Evolutionary conservation across 2,113 vertebrate species (phyloP), one percentile per base, ranked within the genome.

Genomic region (Pycnonotus jocosus): DNA sequence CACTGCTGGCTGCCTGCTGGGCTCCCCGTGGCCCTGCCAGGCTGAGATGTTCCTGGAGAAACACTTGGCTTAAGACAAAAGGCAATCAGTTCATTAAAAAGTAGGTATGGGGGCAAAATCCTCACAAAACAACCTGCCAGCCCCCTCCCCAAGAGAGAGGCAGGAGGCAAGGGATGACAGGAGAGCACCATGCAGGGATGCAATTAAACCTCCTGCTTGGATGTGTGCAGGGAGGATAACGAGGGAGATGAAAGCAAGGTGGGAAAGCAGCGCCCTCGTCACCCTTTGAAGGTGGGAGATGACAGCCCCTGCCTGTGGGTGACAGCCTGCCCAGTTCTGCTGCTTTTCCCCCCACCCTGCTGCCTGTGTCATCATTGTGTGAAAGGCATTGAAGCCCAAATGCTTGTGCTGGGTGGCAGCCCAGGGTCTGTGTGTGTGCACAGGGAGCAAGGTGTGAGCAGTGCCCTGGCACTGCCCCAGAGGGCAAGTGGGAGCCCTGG

Each of bases 141-240:
- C 1, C 12, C 33, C 22, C 9, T 77, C 17, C 54, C 33, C 57
- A n/a, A 0, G 5, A 37, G 66, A 69, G 44, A 19, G 47, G 31
- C 74, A 54, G 69, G 51, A 77, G 58, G 53, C 50, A 50, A 62
- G 35, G 38, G 38, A 10, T 77, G 88, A 53, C 4, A 12, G 81
- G 70, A 74, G 69, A 86, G 71, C 30, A 15, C 83, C 38, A 2
- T 9, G 58, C 27, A 21, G 86, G 60, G 89, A 70, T 56, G 47
- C 82, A 62, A 68, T 93, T 81, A 94, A 88, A 71, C 24, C 95
- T 73, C 44, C 21, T 30, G 54, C 90, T 86, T 25, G 48, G 38
- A 45, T 73, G 16, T 70, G 95, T 81, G 79, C 12, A 10, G 33
- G 61, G 38, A 33, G 72, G 53, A 65, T 90, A 68, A 93, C 1